Evolutionary conservation across 2,797 vertebrate species (phyloP).

Genomic region (Ceryle rudis): DNA sequence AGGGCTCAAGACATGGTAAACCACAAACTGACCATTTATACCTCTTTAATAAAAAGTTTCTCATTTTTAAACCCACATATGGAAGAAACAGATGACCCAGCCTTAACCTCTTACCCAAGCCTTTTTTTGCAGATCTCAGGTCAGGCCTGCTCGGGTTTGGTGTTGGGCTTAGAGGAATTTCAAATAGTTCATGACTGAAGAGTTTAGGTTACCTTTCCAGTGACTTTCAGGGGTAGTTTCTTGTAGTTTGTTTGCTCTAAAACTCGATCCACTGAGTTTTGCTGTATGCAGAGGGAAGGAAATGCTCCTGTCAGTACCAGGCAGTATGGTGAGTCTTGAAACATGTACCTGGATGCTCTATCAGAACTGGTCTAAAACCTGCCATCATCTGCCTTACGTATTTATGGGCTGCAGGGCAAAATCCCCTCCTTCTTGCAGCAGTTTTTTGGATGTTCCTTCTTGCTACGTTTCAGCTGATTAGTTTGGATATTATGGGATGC

Average conservation of each 20-base stretch:
- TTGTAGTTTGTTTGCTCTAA: neutral
- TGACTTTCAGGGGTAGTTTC: neutral
- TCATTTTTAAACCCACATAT: neutral
- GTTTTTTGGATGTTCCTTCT: neutral
- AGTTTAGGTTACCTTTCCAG: neutral
- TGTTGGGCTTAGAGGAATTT: neutral
- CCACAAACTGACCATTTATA: neutral
- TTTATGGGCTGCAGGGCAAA: neutral
- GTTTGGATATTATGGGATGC: neutral
- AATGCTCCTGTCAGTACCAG: neutral
- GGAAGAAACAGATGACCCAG: neutral
- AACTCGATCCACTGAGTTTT: neutral
- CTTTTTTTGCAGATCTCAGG: neutral
- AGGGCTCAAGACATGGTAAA: neutral
- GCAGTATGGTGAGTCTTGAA: neutral
- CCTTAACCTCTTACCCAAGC: neutral
- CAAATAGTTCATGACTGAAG: neutral
- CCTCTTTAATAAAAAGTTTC: neutral
- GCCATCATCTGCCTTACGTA: neutral
- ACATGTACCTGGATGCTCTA: fast-evolving
- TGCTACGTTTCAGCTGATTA: neutral
- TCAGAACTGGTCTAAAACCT: neutral
- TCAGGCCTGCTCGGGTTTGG: neutral
- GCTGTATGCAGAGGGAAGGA: neutral
- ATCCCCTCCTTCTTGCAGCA: neutral